phyloP scores from a whole-genome alignment of 2,888 invertebrate species.

The Synergus gifuensis region DNA sequence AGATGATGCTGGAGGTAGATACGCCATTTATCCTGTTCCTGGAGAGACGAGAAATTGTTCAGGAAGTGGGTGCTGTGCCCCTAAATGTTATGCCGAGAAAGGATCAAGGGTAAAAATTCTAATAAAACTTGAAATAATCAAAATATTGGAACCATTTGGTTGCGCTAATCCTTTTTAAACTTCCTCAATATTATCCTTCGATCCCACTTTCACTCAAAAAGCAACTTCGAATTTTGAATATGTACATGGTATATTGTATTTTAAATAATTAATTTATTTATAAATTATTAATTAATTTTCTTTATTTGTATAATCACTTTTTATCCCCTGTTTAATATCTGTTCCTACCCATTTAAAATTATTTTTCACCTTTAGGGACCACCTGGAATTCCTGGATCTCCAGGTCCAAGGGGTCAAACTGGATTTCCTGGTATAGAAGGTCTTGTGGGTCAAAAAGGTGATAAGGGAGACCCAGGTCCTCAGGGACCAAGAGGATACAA shows the following conservation, averaged over 20 bases:
- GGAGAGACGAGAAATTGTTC: slow-evolving; percentile 81
- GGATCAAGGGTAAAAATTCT: slow-evolving; percentile 84
- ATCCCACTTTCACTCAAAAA: too few relatives aligned
- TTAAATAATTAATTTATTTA: too few relatives aligned
- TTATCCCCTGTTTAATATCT: too few relatives aligned
- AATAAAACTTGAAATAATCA: background rate
- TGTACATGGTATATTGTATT: too few relatives aligned
- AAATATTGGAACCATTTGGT: background rate
- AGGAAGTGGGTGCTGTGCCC: slow-evolving; percentile 85
- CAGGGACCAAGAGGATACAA: slow-evolving; percentile 89
- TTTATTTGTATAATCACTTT: too few relatives aligned
- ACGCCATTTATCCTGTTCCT: slow-evolving; percentile 78
- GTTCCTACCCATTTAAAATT: background rate
- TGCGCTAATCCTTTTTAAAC: too few relatives aligned
- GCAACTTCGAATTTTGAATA: too few relatives aligned
- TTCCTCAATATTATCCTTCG: too few relatives aligned
- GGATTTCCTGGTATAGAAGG: slow-evolving; percentile 93
- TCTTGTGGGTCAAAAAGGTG: slow-evolving; percentile 91
- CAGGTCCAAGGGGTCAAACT: slow-evolving; percentile 86
- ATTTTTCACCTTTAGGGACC: slow-evolving; percentile 81
- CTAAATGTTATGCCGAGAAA: slow-evolving; percentile 94
- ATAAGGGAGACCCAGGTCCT: slow-evolving; percentile 92
- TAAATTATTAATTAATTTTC: too few relatives aligned
- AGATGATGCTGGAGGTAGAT: slow-evolving; percentile 73
- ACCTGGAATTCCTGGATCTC: slow-evolving; percentile 85